Conservation (phyloP, 1,140 invertebrate genomes). For the Ooceraea biroi region DNA sequence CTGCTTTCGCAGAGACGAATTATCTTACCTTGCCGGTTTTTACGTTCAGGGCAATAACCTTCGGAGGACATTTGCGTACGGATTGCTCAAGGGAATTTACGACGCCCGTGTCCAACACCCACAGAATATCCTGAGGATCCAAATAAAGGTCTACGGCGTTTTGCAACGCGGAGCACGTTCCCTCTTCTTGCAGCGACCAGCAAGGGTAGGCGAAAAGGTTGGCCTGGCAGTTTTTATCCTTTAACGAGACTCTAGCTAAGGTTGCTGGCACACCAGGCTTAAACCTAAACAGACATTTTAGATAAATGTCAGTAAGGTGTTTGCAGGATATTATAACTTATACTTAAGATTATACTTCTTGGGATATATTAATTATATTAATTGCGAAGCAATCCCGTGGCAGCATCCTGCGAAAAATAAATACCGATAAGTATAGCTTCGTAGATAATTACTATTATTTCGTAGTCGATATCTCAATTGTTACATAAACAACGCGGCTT, state of each 20-base stretch:
- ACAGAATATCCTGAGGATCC: constrained; percentile 87
- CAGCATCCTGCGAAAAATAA: too few relatives aligned
- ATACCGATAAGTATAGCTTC: too few relatives aligned
- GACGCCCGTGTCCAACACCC: constrained; percentile 88
- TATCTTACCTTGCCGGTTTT: constrained; percentile 85
- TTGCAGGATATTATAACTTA: too few relatives aligned
- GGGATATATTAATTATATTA: background rate
- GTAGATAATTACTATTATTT: too few relatives aligned
- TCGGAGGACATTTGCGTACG: constrained; percentile 86
- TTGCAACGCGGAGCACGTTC: constrained; percentile 87
- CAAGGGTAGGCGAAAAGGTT: constrained; percentile 87
- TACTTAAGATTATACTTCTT: background rate
- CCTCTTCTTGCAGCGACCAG: constrained; percentile 88
- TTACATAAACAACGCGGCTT: background rate
- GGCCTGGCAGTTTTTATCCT: constrained; percentile 82
- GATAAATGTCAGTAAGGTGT: background rate
- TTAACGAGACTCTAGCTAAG: constrained; percentile 85
- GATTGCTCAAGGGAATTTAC: constrained; percentile 87
- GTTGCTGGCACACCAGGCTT: constrained; percentile 87
- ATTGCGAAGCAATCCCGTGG: background rate
- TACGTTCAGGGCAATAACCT: constrained; percentile 87
- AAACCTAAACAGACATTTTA: constrained; percentile 60
- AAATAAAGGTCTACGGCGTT: constrained; percentile 88
- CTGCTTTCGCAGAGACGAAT: background rate
- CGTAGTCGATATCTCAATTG: background rate